phyloP scores from a whole-genome alignment of 2,113 vertebrate genomes.

The Lepus americanus region DNA sequence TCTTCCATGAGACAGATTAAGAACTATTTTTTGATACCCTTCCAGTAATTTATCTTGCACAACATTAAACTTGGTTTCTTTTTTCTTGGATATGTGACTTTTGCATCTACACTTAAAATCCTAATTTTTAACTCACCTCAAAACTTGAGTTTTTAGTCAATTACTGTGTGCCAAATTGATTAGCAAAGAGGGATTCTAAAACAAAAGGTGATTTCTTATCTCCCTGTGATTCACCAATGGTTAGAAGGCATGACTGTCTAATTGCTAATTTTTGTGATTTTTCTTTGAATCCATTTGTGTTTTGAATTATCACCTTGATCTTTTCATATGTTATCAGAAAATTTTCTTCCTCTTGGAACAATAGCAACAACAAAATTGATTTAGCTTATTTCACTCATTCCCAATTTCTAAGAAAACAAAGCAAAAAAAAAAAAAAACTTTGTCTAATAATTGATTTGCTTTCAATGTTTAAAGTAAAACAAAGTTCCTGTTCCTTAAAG shows the following conservation, averaged over 20 bases:
- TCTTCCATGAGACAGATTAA: neutral
- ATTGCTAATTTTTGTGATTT: neutral
- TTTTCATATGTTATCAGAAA: neutral
- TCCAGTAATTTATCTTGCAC: neutral
- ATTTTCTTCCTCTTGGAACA: neutral
- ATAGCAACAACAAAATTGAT: neutral
- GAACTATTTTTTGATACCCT: neutral
- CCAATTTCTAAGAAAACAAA: neutral
- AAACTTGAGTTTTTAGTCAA: neutral
- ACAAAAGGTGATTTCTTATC: neutral
- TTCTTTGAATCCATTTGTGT: neutral
- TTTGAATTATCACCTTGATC: constrained; percentile 32
- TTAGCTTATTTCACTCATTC: neutral
- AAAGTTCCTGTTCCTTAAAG: neutral
- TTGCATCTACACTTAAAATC: neutral
- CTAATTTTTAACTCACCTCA: neutral
- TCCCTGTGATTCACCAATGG: neutral
- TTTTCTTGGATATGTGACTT: neutral
- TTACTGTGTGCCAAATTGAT: neutral
- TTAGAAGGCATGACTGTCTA: neutral
- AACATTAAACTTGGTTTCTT: neutral
- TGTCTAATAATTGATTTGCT: neutral
- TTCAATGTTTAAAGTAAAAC: neutral
- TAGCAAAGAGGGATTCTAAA: neutral
- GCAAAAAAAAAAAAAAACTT: neutral